These are phyloP conservation scores for Melierax canorus DNA, from an alignment of 2,113 vertebrate genomes.

Conservation along the genomic window DNA sequence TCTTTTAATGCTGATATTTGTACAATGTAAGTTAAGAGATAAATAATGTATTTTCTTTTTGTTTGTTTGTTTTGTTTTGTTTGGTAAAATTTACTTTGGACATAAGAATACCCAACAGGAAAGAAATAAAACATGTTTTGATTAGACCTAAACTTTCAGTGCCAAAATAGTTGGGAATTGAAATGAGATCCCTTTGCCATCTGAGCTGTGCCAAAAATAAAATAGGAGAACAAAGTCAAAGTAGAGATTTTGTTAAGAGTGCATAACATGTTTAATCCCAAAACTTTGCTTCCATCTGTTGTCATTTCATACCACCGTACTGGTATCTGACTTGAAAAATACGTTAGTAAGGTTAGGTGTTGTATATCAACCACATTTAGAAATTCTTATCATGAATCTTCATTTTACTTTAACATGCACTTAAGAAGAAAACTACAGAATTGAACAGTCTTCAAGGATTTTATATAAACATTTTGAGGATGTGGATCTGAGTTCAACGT, in stretches of 20 bases:
- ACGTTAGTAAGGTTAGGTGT: not conserved
- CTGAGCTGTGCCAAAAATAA: not conserved
- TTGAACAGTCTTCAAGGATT: not conserved
- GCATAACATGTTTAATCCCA: accelerated
- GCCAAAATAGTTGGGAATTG: not conserved
- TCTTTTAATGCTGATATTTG: conserved; percentile 95
- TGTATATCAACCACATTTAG: not conserved
- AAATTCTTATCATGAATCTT: accelerated
- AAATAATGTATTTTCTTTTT: not conserved
- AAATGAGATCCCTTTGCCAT: not conserved
- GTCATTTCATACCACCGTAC: not conserved
- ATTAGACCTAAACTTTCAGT: not conserved
- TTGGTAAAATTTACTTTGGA: not conserved
- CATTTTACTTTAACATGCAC: not conserved
- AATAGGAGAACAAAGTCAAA: not conserved
- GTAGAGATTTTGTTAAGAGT: not conserved
- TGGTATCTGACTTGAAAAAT: not conserved
- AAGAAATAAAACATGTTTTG: not conserved
- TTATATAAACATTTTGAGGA: not conserved
- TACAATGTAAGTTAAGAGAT: conserved; percentile 86
- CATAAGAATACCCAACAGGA: not conserved
- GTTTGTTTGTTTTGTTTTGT: not conserved
- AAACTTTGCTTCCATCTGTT: not conserved
- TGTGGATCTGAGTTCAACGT: not conserved
- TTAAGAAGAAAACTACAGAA: not conserved